Evolutionary conservation across 2,797 vertebrate species (phyloP), one percentile per base, ranked within the genome.

Genomic region (Rhinoraja longicauda): DNA sequence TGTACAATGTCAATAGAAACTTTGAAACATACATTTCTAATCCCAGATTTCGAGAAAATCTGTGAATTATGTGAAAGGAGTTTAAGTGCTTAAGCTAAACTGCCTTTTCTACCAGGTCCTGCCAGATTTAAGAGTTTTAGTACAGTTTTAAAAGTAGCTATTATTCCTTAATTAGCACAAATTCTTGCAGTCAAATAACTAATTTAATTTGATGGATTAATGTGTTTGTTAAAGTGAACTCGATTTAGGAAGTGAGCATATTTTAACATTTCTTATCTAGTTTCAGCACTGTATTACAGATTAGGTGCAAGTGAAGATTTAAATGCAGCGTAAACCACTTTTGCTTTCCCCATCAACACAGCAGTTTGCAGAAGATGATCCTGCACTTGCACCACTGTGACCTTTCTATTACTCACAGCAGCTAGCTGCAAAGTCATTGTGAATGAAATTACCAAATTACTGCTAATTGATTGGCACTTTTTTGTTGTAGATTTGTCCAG

Each of bases 371-470:
- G 39, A 92, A 57, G 39, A 75, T 45, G 10, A 91, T 73, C 67
- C 24, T 24, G 26, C 53, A 57, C 39, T 17, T 88, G n/a, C n/a
- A 88, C n/a, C n/a, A 88, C 36, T 67, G 59, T 88, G 62, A 67
- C 59, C 84, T 88, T 67, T 19, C 59, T 88, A 67, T 88, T 88
- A 62, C 82, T 86, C 57, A 62, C n/a, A 8, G 17, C 62, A 88
- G 62, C 82, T 86, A 86, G 32, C 57, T 15, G 17, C 88, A 36
- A 4, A 67, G 84, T 26, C 26, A 53, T 45, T 45, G 39, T 53
- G 15, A 70, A 36, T 91, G 36, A 91, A 57, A 72, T 73, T 70
- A 7, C 67, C 88, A 91, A 91, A 72, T 72, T 91, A 72, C 88
- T 73, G 64, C 67, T 91, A 32, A 92, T 92, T 92, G 72, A 75